phyloP scores from a whole-genome alignment of 2,888 invertebrate species.

The Eilema griseolum region DNA sequence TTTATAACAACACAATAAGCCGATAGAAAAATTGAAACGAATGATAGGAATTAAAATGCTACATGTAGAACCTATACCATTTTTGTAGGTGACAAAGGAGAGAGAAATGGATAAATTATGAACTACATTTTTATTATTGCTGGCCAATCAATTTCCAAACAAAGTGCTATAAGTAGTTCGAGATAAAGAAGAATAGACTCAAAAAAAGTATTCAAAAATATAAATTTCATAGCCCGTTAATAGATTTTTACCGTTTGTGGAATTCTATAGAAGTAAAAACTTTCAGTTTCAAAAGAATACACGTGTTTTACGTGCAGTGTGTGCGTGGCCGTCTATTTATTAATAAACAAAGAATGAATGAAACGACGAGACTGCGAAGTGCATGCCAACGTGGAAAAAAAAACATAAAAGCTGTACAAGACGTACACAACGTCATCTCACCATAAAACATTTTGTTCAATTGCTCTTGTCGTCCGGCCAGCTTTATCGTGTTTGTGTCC shows the following conservation, averaged over 20 bases:
- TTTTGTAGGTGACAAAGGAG: not conserved
- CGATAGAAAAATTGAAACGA: constrained; percentile 4
- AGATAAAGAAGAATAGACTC: not conserved
- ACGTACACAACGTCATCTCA: constrained; percentile 81
- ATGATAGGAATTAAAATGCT: constrained; percentile 18
- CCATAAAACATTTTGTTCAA: constrained; percentile 85
- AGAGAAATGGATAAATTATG: constrained; percentile 3
- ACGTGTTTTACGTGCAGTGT: constrained; percentile 70
- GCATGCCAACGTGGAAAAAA: constrained; percentile 77
- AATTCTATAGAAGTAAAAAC: constrained; percentile 18
- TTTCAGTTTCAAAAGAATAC: constrained; percentile 44
- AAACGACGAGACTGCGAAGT: constrained; percentile 68
- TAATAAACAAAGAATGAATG: constrained; percentile 64
- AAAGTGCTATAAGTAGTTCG: not conserved
- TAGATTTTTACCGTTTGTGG: not conserved
- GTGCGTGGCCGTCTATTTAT: constrained; percentile 70
- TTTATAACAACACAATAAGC: constrained; percentile 13
- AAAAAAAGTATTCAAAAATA: not conserved
- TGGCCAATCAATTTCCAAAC: not conserved
- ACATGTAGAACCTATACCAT: constrained; percentile 1
- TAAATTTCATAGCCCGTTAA: not conserved
- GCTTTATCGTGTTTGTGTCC: constrained; percentile 74
- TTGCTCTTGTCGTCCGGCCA: constrained; percentile 72
- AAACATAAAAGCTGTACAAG: constrained; percentile 72
- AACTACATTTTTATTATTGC: not conserved